A percentile compares a stretch with the other conserved stretches of the same genome.
Evolutionary conservation across 2,888 invertebrate species (phyloP).

Genomic region (Volucella inanis): DNA sequence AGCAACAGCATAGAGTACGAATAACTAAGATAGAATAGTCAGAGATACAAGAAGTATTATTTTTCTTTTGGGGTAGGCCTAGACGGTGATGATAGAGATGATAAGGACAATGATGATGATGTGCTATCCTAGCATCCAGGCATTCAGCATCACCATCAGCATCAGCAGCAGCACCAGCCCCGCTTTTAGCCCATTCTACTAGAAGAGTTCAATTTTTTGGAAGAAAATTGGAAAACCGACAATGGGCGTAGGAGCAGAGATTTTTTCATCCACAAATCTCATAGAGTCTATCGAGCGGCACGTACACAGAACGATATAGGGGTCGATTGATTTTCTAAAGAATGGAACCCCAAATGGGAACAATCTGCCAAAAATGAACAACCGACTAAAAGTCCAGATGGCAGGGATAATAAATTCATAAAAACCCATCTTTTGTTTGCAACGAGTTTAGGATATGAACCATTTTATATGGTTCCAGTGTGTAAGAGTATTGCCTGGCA

Average conservation of each 20-base stretch:
- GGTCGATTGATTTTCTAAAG: conserved; percentile 57
- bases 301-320: conserved; percentile 44
- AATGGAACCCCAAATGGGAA: conserved; percentile 51
- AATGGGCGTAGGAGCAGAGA: conserved; percentile 34
- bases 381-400: conserved; percentile 55
- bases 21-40: too few relatives aligned
- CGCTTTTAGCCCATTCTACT: conserved; percentile 1
- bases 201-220: conserved; percentile 58
- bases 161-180: too few relatives aligned
- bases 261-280: conserved; percentile 62
- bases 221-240: conserved; percentile 43
- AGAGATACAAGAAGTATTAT: conserved; percentile 1
- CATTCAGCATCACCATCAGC: too few relatives aligned
- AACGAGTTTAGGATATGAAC: not conserved
- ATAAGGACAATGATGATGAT: conserved; percentile 32
- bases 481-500: conserved; percentile 14
- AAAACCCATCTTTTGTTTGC: conserved; percentile 59
- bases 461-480: conserved; percentile 11
- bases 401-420: conserved; percentile 61
- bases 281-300: conserved; percentile 57
- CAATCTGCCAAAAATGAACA: conserved; percentile 43
- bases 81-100: conserved; percentile 33
- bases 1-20: conserved; percentile 27
- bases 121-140: conserved; percentile 35
- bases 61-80: conserved; percentile 63